Evolutionary conservation across 1,140 invertebrate species (phyloP), one percentile per base, ranked within the genome.

Genomic region (Drosophila tsacasi): DNA sequence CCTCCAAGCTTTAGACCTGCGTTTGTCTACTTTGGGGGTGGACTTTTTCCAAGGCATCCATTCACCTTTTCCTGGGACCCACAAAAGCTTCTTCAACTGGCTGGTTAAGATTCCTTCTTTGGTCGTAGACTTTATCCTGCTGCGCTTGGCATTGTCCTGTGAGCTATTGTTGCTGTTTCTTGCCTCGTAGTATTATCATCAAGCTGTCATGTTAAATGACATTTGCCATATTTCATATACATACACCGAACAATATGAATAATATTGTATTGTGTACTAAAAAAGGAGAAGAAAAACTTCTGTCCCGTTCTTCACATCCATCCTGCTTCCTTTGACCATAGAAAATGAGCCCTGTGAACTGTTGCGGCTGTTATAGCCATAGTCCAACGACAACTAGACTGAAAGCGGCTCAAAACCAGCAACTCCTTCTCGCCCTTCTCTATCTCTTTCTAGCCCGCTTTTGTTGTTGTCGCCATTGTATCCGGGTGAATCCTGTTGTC

Each of bases 161-260:
- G 46, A 54, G 64, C 27, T 49, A 62, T 74, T 79, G 61, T 27
- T 64, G 62, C 59, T 50, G 68, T 59, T 52, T 61, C 69, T 68
- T 76, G 72, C 75, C 75, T 79, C 67, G 72, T 90, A 84, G 81
- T 85, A 87, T 91, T 87, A 91, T 91, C 81, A 84, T 91, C 87
- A 91, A 91, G 81, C 90, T 91, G 89, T 91, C 87, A 91, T 91
- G 83, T 87, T 91, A 91, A 91, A 87, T 91, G 87, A 91, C 87
- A 91, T 91, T 91, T 91, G 89, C 89, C 87, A 91, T 91, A 91
- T 91, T 90, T 90, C 85, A 89, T 89, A 90, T 72, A 72, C 81
- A 90, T 79, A 77, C 63, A 67, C 50, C 46, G 50, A 52, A 59
- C 68, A 47, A 64, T 59, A 62, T 80, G 72, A 61, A 72, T 79